These are phyloP conservation scores for Girardinichthys multiradiatus DNA, from an alignment of 2,113 vertebrate genomes.

Conservation along the genomic window DNA sequence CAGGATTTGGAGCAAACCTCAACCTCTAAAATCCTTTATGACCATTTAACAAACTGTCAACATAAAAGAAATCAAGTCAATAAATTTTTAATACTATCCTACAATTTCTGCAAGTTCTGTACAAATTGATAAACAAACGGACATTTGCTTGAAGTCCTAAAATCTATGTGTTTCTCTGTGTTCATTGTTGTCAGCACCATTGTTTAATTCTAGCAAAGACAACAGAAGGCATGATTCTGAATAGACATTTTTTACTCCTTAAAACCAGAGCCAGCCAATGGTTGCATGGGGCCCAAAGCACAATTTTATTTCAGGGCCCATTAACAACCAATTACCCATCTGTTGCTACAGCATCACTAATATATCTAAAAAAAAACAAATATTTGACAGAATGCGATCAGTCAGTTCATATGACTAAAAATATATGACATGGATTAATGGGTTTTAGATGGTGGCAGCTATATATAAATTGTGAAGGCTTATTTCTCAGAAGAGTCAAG, in stretches of 20 bases:
- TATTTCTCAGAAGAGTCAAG: too few species aligned
- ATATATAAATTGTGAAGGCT: too few species aligned
- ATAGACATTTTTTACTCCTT: slow-evolving; percentile 32
- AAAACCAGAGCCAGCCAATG: slow-evolving; percentile 6
- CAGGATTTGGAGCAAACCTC: slow-evolving; percentile 24
- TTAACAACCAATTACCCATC: too few species aligned
- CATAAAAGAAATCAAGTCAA: slow-evolving; percentile 6
- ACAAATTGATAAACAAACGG: slow-evolving; percentile 40
- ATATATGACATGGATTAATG: too few species aligned
- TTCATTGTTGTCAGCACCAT: slow-evolving; percentile 71
- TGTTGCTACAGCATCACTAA: too few species aligned
- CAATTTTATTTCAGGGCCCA: too few species aligned
- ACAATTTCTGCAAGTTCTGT: slow-evolving; percentile 24
- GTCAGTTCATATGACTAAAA: too few species aligned
- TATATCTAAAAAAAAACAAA: too few species aligned
- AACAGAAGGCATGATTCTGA: slow-evolving; percentile 63
- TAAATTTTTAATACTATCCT: slow-evolving; percentile 24
- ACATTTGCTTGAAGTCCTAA: slow-evolving; percentile 22
- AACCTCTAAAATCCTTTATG: slow-evolving; percentile 37
- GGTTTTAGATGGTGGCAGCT: too few species aligned
- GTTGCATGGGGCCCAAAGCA: too few species aligned
- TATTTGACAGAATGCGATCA: too few species aligned
- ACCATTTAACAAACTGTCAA: slow-evolving; percentile 25
- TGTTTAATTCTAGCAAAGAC: slow-evolving; percentile 58
- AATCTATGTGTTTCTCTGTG: slow-evolving; percentile 31